Evolutionary conservation across 2,888 invertebrate genomes (phyloP).

Genomic region (Dascillus cervinus): DNA sequence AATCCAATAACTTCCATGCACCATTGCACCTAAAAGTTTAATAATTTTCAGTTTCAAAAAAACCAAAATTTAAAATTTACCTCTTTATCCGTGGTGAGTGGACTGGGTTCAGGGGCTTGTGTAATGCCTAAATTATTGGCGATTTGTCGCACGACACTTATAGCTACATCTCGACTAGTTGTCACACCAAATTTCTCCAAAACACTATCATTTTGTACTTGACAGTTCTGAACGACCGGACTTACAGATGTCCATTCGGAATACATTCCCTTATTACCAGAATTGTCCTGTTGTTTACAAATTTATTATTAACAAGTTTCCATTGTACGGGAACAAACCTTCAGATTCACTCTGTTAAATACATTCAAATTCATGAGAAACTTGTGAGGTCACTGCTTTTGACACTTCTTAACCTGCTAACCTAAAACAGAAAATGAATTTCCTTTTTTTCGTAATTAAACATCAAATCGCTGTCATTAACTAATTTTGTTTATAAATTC

Average conservation of each 20-base stretch:
- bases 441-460: too few species aligned
- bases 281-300: constrained; percentile 43
- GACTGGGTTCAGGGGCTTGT: constrained; percentile 77
- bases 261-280: constrained; percentile 68
- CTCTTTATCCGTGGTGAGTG: constrained; percentile 76
- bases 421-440: too few species aligned
- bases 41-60: constrained; percentile 4
- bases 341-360: constrained; percentile 72
- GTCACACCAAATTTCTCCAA: constrained; percentile 65
- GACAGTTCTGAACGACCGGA: constrained; percentile 55
- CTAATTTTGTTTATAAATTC: too few species aligned
- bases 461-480: too few species aligned
- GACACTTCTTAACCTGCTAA: too few species aligned
- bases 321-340: constrained; percentile 48
- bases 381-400: too few species aligned
- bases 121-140: constrained; percentile 62
- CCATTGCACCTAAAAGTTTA: constrained; percentile 66
- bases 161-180: constrained; percentile 74
- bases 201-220: constrained; percentile 60
- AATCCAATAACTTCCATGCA: constrained; percentile 84
- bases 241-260: constrained; percentile 76
- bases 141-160: constrained; percentile 72
- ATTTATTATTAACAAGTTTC: background rate
- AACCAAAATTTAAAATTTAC: constrained; percentile 40
- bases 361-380: constrained; percentile 68